phyloP scores from a whole-genome alignment of 2,888 invertebrate species.

The Antitype chi region DNA sequence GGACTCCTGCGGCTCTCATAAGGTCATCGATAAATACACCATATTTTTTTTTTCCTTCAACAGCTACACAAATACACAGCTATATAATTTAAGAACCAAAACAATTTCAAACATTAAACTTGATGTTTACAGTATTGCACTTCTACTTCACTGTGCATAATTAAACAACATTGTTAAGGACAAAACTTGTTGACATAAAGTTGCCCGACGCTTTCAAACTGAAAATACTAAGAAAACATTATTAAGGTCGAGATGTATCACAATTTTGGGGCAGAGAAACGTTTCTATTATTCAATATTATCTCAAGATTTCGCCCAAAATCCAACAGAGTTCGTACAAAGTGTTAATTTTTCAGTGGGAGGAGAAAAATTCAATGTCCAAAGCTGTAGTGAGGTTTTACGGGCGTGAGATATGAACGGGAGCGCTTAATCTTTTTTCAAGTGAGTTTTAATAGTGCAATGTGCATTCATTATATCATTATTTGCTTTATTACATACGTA shows the following conservation, averaged over 20 bases:
- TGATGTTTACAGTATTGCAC: conserved; percentile 12
- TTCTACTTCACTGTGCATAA: conserved; percentile 24
- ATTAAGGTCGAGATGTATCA: conserved; percentile 75
- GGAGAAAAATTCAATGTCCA: conserved; percentile 77
- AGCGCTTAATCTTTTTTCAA: neutral
- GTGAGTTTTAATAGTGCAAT: neutral
- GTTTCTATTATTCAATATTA: conserved; percentile 82
- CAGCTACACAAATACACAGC: neutral
- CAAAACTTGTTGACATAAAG: conserved; percentile 13
- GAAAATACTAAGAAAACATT: conserved; percentile 77
- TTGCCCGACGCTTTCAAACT: conserved; percentile 17
- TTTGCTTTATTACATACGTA: neutral
- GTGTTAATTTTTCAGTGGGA: conserved; percentile 86
- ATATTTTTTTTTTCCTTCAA: no score
- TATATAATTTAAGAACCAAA: conserved; percentile 3
- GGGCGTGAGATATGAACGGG: conserved; percentile 27
- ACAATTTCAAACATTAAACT: conserved; percentile 12
- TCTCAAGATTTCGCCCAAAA: conserved; percentile 77
- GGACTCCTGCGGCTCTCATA: no score
- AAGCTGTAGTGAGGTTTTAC: conserved; percentile 61
- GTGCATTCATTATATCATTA: neutral
- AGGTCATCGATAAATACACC: no score
- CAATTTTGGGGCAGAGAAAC: conserved; percentile 70
- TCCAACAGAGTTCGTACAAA: conserved; percentile 72
- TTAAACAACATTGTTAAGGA: conserved; percentile 17